Evolutionary conservation across 2,113 vertebrate species (phyloP).

Genomic region (Albula goreensis): DNA sequence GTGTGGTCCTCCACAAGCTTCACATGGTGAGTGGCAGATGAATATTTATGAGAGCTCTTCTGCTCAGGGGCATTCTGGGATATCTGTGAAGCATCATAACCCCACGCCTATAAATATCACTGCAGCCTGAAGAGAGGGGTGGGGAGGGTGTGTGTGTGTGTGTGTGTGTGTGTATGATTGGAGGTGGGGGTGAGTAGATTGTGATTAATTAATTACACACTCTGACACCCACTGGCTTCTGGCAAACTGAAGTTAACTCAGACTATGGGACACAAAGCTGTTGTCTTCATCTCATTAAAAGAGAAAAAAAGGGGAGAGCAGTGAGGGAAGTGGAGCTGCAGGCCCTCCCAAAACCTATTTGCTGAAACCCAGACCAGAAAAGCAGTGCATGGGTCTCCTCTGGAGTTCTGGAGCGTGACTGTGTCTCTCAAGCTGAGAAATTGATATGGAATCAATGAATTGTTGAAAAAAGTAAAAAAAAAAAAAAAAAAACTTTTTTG

Average conservation of each 20-base stretch:
- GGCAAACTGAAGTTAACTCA: neutral
- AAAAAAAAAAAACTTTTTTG: no score
- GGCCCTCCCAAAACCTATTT: neutral
- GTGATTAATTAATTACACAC: neutral
- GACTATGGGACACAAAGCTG: neutral
- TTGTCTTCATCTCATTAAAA: neutral
- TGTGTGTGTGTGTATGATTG: neutral
- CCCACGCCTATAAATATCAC: neutral
- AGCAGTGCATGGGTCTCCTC: no score
- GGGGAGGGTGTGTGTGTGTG: neutral
- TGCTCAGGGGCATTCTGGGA: neutral
- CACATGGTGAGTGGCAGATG: neutral
- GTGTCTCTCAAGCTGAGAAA: no score
- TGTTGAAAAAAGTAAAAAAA: no score
- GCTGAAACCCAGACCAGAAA: neutral
- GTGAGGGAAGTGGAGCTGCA: neutral
- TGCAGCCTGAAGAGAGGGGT: neutral
- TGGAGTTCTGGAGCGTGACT: no score
- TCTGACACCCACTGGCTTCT: neutral
- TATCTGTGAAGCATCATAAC: neutral
- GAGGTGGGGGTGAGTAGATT: neutral
- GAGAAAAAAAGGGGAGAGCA: neutral
- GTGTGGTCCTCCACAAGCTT: no score
- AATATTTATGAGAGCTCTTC: neutral
- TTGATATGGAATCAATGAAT: no score